Evolutionary conservation across 2,888 invertebrate species (phyloP), one percentile per base, ranked within the genome.

Genomic region (Limnephilus lunatus): DNA sequence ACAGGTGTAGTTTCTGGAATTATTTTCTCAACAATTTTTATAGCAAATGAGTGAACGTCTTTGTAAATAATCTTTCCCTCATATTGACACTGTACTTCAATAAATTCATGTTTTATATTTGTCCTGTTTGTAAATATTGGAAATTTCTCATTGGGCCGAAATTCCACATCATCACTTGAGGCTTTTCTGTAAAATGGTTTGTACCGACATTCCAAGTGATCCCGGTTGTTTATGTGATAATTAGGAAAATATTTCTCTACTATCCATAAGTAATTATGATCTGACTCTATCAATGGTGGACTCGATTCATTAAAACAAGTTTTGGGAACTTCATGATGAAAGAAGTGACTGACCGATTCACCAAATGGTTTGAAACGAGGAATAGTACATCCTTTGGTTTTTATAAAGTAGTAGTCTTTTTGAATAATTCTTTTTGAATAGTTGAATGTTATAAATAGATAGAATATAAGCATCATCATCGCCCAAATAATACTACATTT

Each of bases 1-100:
- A n/a, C 19, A 85, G 85, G 85, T 25, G 35, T 25, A 4, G 32
- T 85, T 85, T 85, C 39, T 19, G 19, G 19, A 82, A 82, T 82
- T 85, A 85, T 39, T 31, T 35, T 85, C 25, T 68, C 68, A 48
- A 44, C 48, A 94, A 96, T 95, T 94, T 96, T 95, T 35, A 96
- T 97, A 15, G 97, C 96, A 94, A 97, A 97, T 48, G 97, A 95
- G 94, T 97, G 97, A 94, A 97, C 97, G 94, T 98, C 98, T 94
- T 96, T 96, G 94, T 98, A 97, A 87, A 98, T 95, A 89, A 95
- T 95, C 48, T 94, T 94, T 3, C 95, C 95, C 91, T 95, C 94
- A 92, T 95, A 95, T 30, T 94, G 95, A 94, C 98, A 98, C 32
- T 95, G 95, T 4, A 98, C 97, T 95, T 96, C 96, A 15, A 98